Evolutionary conservation across 2,797 vertebrate genomes (phyloP).

Genomic region (Bufotes viridis): DNA sequence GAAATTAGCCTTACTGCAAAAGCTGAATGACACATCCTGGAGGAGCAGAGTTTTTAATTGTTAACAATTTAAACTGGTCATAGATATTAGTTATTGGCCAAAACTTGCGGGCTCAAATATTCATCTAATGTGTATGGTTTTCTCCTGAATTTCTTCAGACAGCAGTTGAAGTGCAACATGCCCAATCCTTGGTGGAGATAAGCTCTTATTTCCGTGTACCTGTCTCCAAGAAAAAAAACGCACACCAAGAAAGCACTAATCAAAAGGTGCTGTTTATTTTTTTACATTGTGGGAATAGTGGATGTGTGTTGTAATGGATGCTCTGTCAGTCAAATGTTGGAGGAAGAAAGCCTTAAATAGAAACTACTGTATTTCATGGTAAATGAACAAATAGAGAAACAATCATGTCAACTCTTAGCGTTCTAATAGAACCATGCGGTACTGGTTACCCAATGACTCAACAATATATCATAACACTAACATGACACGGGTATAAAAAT

Average conservation of each 20-base stretch:
- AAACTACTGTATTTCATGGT: slow-evolving; percentile 20
- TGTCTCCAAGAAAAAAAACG: background rate
- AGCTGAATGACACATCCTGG: too few relatives aligned
- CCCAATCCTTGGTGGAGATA: too few relatives aligned
- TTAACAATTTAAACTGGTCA: too few relatives aligned
- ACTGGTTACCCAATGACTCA: background rate
- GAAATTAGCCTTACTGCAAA: too few relatives aligned
- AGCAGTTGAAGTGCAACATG: too few relatives aligned
- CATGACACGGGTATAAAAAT: background rate
- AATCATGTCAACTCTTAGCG: background rate
- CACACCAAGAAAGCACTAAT: background rate
- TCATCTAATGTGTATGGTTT: too few relatives aligned
- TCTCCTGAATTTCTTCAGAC: too few relatives aligned
- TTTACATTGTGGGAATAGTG: slow-evolving; percentile 15
- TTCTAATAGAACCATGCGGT: background rate
- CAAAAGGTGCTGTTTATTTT: slow-evolving; percentile 55
- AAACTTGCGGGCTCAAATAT: too few relatives aligned
- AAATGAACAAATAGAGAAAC: background rate
- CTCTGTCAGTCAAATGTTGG: background rate
- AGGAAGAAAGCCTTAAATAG: background rate
- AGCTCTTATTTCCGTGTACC: background rate
- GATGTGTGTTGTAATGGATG: slow-evolving; percentile 12
- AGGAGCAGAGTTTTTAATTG: too few relatives aligned
- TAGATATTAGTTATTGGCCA: too few relatives aligned
- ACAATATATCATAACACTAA: background rate